Evolutionary conservation across 1,140 invertebrate species (phyloP), one percentile per base, ranked within the genome.

Genomic region (Drosophila malerkotliana): DNA sequence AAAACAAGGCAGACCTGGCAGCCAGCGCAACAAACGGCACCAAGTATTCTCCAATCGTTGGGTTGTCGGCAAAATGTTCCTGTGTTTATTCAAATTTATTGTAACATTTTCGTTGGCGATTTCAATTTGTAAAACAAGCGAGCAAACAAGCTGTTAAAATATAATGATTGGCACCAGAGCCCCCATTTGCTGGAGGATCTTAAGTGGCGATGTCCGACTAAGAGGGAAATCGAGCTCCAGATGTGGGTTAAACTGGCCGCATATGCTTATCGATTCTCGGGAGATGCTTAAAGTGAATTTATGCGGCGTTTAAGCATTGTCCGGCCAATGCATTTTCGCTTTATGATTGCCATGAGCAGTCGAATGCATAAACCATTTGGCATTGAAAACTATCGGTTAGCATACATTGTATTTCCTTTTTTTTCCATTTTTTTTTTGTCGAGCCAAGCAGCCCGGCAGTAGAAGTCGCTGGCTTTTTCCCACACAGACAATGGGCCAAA

Each of bases 81-180:
- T 84, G 85, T 90, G 80, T 89, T 88, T 89, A 89, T 88, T 83
- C 79, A 89, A 89, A 89, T 88, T 89, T 88, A 89, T 88, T 89
- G 85, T 85, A 83, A 89, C 84, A 89, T 90, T 84, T 79, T 63
- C 71, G 54, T 47, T 72, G 76, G 88, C 88, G 80, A 90, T 90
- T 90, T 87, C 88, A 90, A 90, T 90, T 90, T 90, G 88, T 90
- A 84, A 83, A 90, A 90, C 88, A 90, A 90, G 82, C 84, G 76
- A 79, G 75, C 83, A 88, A 88, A 88, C 83, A 88, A 88, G 83
- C 83, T 88, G 83, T 88, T 88, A 88, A 88, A 89, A 88, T 89
- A 88, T 87, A 87, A 88, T 88, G 83, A 87, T 87, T 87, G 83
- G 79, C 78, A 83, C 79, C 64, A 78, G 39, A 64, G 41, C 15